phyloP scores from a whole-genome alignment of 2,113 vertebrate genomes.

The Cynopterus brachyotis region DNA sequence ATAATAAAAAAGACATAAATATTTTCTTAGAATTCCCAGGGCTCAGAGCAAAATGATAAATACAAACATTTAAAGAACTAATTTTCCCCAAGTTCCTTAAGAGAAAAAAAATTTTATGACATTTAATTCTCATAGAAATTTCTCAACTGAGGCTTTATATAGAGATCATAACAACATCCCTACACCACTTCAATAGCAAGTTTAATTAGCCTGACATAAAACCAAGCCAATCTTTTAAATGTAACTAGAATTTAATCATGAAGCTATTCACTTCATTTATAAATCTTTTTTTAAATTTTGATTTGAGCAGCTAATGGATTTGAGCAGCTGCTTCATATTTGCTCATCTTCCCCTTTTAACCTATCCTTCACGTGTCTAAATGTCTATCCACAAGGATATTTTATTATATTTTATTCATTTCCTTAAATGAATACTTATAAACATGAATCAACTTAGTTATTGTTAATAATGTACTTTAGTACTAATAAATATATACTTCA shows the following conservation, averaged over 20 bases:
- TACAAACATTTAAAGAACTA: neutral
- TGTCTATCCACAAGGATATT: neutral
- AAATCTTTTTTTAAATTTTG: neutral
- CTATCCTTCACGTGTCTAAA: neutral
- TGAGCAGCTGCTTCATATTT: neutral
- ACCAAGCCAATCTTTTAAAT: neutral
- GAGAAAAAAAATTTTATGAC: neutral
- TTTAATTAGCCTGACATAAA: slow-evolving; percentile 41
- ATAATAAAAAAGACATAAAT: neutral
- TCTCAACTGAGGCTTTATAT: neutral
- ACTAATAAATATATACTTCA: slow-evolving; percentile 46
- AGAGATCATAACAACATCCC: neutral
- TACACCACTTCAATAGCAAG: neutral
- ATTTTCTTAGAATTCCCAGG: neutral
- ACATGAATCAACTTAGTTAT: neutral
- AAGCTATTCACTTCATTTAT: slow-evolving; percentile 24
- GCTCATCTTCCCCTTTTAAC: neutral
- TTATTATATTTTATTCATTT: slow-evolving; percentile 2
- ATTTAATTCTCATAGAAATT: slow-evolving; percentile 22
- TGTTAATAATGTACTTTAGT: slow-evolving; percentile 4
- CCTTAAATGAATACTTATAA: slow-evolving; percentile 46
- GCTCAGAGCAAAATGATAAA: neutral
- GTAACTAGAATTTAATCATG: neutral
- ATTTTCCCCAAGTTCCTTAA: neutral
- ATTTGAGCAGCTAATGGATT: neutral